Base-by-base conservation (phyloP, 1,140 invertebrate genomes). In the Plectrocnemia conspersa region DNA sequence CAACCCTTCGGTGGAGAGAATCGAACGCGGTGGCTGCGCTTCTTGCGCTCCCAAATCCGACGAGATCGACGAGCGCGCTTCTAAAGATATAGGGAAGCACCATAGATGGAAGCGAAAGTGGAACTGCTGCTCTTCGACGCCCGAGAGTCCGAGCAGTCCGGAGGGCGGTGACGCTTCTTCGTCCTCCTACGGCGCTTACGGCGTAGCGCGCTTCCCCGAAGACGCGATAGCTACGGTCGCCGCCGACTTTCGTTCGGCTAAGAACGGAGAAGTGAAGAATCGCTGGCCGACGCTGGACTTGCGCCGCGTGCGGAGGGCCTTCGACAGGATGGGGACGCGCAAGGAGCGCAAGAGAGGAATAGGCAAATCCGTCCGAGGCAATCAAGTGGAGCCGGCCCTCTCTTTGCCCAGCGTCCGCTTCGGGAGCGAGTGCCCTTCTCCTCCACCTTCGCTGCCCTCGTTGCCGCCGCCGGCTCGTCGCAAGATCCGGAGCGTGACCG, bases 71-170 rank as follows among this genome's bases (percentile, higher is more conserved):
- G 54, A 18, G 55, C 61, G 4, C 65, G 65, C 46, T 63, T 64
- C 15, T 64, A 18, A 65, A 65, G 50, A 61, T 64, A 70, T 70
- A 23, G 68, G 66, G 2, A 71, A 73, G 49, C 67, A 70, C 41
- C 71, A 74, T 50, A 63, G 71, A 19, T 71, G 70, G 69, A 64
- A 68, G 1, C 63, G 69, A 45, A 74, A 73, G 70, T 79, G 77
- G 77, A 79, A 78, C 53, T 79, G 77, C 56, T 79, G 77, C 42
- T 69, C 74, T 23, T 71, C 68, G 11, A 75, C 76, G 2, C 77
- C 77, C 0, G 77, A 79, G 48, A 78, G 77, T 67, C 77, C 77
- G 0, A 76, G 77, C 56, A 70, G 76, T 49, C 71, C 73, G 38
- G 54, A 61, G 42, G 57, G 52, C 48, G 36, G 22, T 10, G 27